Base-by-base conservation (phyloP, 2,797 vertebrate species). In the Centroberyx gerrardi region DNA sequence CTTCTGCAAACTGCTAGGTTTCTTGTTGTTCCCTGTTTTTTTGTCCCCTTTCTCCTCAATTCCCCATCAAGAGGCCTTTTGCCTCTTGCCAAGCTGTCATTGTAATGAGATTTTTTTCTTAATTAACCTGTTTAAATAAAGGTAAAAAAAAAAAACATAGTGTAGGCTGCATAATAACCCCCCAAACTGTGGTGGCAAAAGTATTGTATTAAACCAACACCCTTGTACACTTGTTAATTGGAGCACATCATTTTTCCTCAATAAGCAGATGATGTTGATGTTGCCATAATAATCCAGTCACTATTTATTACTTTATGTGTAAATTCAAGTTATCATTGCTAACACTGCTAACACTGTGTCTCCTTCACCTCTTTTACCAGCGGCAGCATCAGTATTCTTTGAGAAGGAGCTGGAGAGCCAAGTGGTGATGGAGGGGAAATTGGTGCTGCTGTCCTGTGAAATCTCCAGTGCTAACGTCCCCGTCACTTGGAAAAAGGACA, bases 401-500 rank as follows among this genome's bases (percentile, higher is more conserved):
- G 93, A 95, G 83, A 96, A 96, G 85, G 82, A 90, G 0, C 91
- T 97, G 12, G 88, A 94, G 69, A 92, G 72, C 81, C 82, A 93
- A 78, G 95, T 94, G 12, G 87, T 94, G 14, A 91, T 94, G 76
- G 97, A 97, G 76, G 95, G 95, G 0, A 94, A 94, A 70, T 87
- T 91, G 0, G 94, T 95, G 44, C 71, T 89, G 36, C 82, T 97
- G 33, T 90, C 84, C 38, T 98, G 97, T n/a, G 95, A 97, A 76
- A 86, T 97, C 13, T 96, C 95, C 72, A 95, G 93, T 52, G 78
- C 95, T 0, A 94, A 93, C 2, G 87, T 95, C 27, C 91, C 91
- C 0, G 95, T 96, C 64, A 95, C 95, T n/a, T 98, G 97, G 97
- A 97, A 85, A 87, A 97, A 96, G 82, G 95, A 95, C 66, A 87